Conservation (phyloP, 1,140 invertebrate species). For the Rhizoglyphus robini region DNA sequence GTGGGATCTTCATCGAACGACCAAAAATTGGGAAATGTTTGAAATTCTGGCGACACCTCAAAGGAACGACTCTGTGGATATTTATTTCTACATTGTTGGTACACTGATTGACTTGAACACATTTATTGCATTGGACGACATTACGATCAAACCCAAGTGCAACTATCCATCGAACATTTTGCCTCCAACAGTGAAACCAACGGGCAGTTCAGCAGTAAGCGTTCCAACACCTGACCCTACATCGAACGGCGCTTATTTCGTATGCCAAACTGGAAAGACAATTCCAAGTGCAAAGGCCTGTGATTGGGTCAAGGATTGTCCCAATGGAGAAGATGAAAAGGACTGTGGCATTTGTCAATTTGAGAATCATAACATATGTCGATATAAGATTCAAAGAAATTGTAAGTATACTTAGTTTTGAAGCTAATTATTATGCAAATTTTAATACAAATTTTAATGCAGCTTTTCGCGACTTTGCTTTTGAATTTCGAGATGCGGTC, state of each 20-base stretch:
- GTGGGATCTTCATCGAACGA: not conserved
- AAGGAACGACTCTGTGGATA: constrained; percentile 7
- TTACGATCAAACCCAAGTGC: not conserved
- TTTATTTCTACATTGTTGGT: constrained; percentile 30
- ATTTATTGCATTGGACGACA: not conserved
- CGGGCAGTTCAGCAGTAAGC: not conserved
- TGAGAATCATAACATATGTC: not conserved
- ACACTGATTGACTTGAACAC: not conserved
- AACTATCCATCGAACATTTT: not conserved
- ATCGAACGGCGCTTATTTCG: not conserved
- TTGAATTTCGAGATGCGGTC: not conserved
- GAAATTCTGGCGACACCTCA: not conserved
- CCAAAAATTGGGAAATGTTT: constrained; percentile 12
- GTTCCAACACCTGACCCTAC: not conserved
- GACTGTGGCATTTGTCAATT: not conserved
- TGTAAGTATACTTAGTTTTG: not conserved
- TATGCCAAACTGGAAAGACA: not conserved
- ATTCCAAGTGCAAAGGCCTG: not conserved
- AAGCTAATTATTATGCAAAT: not conserved
- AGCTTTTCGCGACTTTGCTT: not conserved
- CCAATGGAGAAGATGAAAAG: not conserved
- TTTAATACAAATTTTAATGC: not conserved
- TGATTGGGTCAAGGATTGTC: not conserved
- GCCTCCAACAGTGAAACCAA: not conserved
- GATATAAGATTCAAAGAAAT: not conserved